These are phyloP conservation scores for Pteronura brasiliensis DNA, from an alignment of 2,113 vertebrate genomes.

Conservation along the genomic window DNA sequence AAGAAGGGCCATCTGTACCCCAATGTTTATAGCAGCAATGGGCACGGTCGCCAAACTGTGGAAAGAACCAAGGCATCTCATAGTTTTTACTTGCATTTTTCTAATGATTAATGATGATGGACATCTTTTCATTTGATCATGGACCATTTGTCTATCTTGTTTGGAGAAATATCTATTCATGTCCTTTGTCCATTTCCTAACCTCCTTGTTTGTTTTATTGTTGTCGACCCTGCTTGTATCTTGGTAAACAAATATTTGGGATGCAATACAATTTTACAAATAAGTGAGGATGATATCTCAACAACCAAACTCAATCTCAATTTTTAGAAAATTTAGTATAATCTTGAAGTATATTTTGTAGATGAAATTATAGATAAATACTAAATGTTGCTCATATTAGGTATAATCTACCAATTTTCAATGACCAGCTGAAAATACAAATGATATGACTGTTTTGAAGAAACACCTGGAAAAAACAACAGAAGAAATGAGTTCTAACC, in stretches of 20 bases:
- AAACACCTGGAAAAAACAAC: background rate
- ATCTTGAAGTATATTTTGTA: background rate
- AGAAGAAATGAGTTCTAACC: background rate
- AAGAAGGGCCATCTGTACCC: too few relatives aligned
- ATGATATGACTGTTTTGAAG: background rate
- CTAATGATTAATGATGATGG: background rate
- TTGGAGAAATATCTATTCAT: background rate
- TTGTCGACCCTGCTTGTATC: background rate
- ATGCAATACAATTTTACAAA: background rate
- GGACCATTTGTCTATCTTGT: background rate
- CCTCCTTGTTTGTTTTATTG: background rate
- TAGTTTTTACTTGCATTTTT: background rate
- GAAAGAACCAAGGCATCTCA: too few relatives aligned
- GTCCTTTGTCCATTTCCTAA: background rate
- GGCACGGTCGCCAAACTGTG: too few relatives aligned
- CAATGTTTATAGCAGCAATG: too few relatives aligned
- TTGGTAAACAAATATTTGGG: background rate
- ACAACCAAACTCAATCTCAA: background rate
- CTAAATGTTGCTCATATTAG: background rate
- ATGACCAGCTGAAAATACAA: background rate
- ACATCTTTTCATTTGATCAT: background rate
- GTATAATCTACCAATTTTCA: background rate
- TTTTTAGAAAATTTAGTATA: background rate
- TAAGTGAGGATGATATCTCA: background rate
- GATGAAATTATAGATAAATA: background rate